Conservation (phyloP, 92 coral and sea anemone species). For the Isaurus tuberculatus region DNA sequence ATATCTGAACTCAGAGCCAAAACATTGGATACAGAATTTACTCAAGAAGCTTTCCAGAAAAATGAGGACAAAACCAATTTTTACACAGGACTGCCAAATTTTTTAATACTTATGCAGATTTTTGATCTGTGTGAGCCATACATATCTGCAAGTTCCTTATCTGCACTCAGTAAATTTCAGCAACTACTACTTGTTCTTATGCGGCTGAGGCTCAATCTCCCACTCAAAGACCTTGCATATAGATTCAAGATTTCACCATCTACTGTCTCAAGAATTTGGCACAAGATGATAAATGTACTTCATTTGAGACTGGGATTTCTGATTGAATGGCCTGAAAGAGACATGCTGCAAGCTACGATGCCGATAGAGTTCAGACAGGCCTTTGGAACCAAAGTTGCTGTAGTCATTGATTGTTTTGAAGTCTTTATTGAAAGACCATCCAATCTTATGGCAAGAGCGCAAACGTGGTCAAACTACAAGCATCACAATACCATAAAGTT, state of each 20-base stretch:
- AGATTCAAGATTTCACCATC: slow-evolving; percentile 21
- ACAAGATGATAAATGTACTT: slow-evolving; percentile 6
- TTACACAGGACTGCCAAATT: slow-evolving; percentile 8
- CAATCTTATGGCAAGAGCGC: slow-evolving; percentile 2
- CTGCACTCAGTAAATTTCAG: slow-evolving; percentile 4
- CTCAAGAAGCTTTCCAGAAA: slow-evolving; percentile 8
- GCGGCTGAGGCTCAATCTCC: slow-evolving; percentile 11
- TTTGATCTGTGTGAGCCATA: slow-evolving; percentile 8
- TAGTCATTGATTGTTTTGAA: slow-evolving; percentile 6
- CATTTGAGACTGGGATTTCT: slow-evolving; percentile 5
- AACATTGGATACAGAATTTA: slow-evolving; percentile 1
- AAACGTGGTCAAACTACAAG: slow-evolving; percentile 8
- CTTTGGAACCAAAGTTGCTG: slow-evolving; percentile 9
- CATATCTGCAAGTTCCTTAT: slow-evolving; percentile 7
- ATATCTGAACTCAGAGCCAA: slow-evolving; percentile 8
- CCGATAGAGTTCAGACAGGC: slow-evolving; percentile 3
- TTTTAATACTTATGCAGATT: slow-evolving; percentile 5
- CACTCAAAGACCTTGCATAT: slow-evolving; percentile 18
- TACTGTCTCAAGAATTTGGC: slow-evolving; percentile 15
- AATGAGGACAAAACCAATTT: neutral
- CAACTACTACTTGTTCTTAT: neutral
- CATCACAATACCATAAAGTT: neutral
- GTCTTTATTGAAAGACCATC: neutral
- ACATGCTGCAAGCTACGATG: neutral
- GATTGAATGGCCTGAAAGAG: slow-evolving; percentile 9